Evolutionary conservation across 2,888 invertebrate genomes (phyloP), one percentile per base, ranked within the genome.

Genomic region (Ceratothoa steindachneri): DNA sequence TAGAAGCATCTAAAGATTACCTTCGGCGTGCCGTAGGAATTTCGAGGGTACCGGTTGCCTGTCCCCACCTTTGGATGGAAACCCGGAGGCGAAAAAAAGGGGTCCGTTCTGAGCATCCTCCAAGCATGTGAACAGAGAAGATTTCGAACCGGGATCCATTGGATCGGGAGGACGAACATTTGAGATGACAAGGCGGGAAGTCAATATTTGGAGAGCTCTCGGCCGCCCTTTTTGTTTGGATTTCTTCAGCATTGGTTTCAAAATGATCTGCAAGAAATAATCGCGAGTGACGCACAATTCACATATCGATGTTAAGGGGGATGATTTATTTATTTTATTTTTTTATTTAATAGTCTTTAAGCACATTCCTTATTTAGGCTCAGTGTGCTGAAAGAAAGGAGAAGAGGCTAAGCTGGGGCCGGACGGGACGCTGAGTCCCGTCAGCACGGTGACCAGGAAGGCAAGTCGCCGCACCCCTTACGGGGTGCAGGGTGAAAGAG

Each of bases 121-220:
- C 71, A 96, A 86, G 67, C 92, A 90, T 80, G 91, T 89, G 0
- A 92, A 91, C 68, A 95, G 86, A 84, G 94, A 92, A 0, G 91
- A 90, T 74, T 92, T 86, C 0, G 92, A 93, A 22, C 80, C 78
- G 5, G 78, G 80, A 28, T 70, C 28, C 15, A 77, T 76, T 19
- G 80, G 80, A 76, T 89, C 89, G 67, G 87, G 85, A 64, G 88
- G 87, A 67, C 89, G 86, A 9, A 88, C 88, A 83, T 93, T 93
- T 24, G 91, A 90, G 71, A 90, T 85, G 0, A 89, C 85, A 7
- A 91, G 89, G 69, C 93, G 87, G 1, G 93, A 93, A 0, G 91
- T 90, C 85, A 93, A 93, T 31, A 93, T 86, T 82, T 95, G 93
- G 80, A 97, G 87, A 30, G 92, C 90, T 82, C 91, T 91, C 0